Base-by-base conservation (phyloP, 2,888 invertebrate genomes). In the Penaeus monodon region DNA sequence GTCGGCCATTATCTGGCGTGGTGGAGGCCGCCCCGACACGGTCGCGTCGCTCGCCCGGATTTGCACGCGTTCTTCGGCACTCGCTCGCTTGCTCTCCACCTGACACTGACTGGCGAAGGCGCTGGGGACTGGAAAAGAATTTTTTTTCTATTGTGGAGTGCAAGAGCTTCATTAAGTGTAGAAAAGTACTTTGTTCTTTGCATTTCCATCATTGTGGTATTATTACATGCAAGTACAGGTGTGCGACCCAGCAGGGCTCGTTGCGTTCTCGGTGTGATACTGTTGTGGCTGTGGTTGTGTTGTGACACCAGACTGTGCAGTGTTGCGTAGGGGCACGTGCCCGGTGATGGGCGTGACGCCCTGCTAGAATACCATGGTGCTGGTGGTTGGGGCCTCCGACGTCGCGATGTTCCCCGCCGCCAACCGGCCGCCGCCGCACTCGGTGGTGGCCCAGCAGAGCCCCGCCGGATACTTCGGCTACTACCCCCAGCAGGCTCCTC, bases 391-490 rank as follows among this genome's bases (percentile, higher is more conserved):
- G 44, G 29, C 81, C 29, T 29, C 81, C 63, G 81, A 76, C 44
- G 49, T 27, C 76, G 66, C 81, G 66, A 86, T 86, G 86, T 86
- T 81, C 81, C 86, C 86, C 74, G 76, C 86, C 44, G 86, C 86
- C 76, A 86, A 86, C 86, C n/a, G 86, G 76, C 79, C 85, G 79
- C 74, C 80, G 73, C 85, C 80, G 65, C 88, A 88, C 74, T 65
- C 80, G n/a, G 81, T 84, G 84, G 77, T 88, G 73, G 81, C 80
- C 8, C 88, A 88, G 80, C 88, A 88, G 80, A 74, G 88, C 73
- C 87, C 68, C 49, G 73, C 81, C n/a, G 80, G 87, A 8, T 88
- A 88, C 76, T 84, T 88, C 65, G 80, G 80, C 17, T 88, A 88
- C 66, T 88, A 88, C 66, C 84, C 84, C 7, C 81, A 81, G 44